Percentiles rank a stretch among this genome's conserved stretches.
Evolutionary conservation across 2,113 vertebrate species (phyloP).

Genomic region (Naja naja): DNA sequence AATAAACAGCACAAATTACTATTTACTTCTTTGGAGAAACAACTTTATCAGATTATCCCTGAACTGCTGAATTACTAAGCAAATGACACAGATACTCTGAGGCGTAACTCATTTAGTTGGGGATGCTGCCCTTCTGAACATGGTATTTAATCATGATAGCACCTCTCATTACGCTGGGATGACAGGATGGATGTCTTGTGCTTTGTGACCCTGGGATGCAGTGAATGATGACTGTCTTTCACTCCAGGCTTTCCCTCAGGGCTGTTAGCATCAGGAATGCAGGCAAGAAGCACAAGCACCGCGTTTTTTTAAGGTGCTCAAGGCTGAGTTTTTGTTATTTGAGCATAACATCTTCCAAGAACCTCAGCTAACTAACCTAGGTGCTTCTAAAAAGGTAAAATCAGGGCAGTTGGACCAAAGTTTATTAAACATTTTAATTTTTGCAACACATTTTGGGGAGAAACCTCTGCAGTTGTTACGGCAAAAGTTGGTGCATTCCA

Average conservation of each 20-base stretch:
- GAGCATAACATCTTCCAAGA: not conserved
- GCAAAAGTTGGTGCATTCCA: not conserved
- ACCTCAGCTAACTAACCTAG: too few relatives aligned
- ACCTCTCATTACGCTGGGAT: not conserved
- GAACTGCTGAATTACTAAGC: not conserved
- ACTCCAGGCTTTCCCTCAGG: rapidly evolving
- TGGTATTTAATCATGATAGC: not conserved
- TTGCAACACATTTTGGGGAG: not conserved
- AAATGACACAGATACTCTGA: not conserved
- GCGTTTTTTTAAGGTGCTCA: not conserved
- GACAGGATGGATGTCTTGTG: not conserved
- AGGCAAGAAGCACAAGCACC: not conserved
- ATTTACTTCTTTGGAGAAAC: not conserved
- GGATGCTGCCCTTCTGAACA: not conserved
- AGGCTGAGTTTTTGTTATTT: not conserved
- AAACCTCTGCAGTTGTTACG: not conserved
- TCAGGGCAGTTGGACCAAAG: not conserved
- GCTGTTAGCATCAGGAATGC: not conserved
- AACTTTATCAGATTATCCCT: not conserved
- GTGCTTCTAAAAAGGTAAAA: not conserved
- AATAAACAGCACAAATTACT: not conserved
- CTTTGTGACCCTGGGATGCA: not conserved
- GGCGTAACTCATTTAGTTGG: not conserved
- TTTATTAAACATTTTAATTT: not conserved
- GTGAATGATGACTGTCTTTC: not conserved